A percentile compares a stretch with the other conserved stretches of the same genome.
Evolutionary conservation across 2,888 invertebrate species (phyloP).

Genomic region (Thera obeliscata): DNA sequence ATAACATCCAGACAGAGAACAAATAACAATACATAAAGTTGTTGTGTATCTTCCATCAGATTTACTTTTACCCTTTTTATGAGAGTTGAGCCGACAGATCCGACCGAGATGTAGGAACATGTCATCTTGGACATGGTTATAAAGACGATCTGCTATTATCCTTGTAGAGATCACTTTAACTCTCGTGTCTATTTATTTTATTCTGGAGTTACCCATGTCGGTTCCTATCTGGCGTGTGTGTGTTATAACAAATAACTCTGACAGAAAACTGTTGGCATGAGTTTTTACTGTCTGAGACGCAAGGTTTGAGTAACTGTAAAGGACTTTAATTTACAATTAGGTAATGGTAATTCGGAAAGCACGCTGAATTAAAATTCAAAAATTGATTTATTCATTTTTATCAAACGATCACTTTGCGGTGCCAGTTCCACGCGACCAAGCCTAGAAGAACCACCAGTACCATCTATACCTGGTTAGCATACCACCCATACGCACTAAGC

Average conservation of each 20-base stretch:
- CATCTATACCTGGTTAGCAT: too few species aligned
- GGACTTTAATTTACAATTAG: too few species aligned
- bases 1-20: not conserved
- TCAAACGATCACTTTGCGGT: too few species aligned
- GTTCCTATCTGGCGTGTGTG: not conserved
- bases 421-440: too few species aligned
- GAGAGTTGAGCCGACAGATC: not conserved
- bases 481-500: too few species aligned
- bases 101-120: conserved; percentile 1
- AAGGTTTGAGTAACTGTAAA: too few species aligned
- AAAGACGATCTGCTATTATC: conserved; percentile 14
- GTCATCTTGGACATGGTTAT: conserved; percentile 6
- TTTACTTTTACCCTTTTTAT: conserved; percentile 21
- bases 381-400: too few species aligned
- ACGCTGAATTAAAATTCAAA: too few species aligned
- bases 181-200: not conserved
- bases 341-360: too few species aligned
- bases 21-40: conserved; percentile 12
- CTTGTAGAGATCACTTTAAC: not conserved
- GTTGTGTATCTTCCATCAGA: conserved; percentile 10
- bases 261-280: too few species aligned
- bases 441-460: too few species aligned
- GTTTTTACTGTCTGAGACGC: too few species aligned
- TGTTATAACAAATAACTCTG: not conserved
- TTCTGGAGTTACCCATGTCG: not conserved